Evolutionary conservation across 2,797 vertebrate genomes (phyloP).

Genomic region (Muscicapa comitata): DNA sequence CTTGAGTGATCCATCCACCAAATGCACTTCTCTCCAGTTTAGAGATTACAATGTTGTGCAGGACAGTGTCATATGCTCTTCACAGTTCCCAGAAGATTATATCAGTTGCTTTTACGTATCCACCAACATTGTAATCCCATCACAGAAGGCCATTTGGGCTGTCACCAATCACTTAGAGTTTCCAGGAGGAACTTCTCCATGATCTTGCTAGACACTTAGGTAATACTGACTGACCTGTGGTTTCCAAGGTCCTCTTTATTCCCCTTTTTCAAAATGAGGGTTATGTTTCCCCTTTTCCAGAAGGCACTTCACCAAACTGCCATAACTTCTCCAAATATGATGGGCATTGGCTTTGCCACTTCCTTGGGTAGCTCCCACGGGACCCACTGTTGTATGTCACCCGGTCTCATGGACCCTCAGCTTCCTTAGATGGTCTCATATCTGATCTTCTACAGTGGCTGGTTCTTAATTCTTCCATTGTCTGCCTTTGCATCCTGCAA

Average conservation of each 20-base stretch:
- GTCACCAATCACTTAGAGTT: not conserved
- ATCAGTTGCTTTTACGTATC: not conserved
- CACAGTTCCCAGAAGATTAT: not conserved
- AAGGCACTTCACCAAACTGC: not conserved
- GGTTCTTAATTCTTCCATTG: not conserved
- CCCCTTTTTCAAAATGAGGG: not conserved
- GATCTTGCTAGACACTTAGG: not conserved
- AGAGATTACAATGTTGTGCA: fast-evolving
- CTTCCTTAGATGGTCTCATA: not conserved
- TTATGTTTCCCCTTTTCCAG: not conserved
- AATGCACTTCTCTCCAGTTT: fast-evolving
- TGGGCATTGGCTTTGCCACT: not conserved
- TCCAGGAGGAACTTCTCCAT: not conserved
- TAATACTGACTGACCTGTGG: not conserved
- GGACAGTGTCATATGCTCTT: not conserved
- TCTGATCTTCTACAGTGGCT: not conserved
- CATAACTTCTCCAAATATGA: not conserved
- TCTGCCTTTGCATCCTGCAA: not conserved
- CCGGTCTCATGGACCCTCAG: not conserved
- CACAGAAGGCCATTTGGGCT: not conserved
- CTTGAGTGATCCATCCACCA: not conserved
- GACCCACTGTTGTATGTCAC: not conserved
- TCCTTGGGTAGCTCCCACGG: not conserved
- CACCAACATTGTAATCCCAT: not conserved
- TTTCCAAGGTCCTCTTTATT: not conserved